Conservation (phyloP, 2,797 vertebrate species). For the Pantherophis vulpinus region DNA sequence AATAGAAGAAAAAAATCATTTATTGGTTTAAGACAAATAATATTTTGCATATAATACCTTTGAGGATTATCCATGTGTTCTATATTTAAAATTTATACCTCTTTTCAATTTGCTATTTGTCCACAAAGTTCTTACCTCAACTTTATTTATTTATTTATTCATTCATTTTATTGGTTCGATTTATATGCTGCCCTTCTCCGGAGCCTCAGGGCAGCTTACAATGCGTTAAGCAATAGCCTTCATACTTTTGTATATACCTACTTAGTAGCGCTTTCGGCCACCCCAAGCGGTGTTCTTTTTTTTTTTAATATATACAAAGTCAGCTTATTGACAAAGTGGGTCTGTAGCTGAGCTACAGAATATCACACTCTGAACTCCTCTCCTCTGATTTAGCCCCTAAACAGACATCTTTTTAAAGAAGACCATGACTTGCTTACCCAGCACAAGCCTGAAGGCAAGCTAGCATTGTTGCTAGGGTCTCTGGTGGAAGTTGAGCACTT, state of each 20-base stretch:
- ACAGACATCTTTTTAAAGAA: neutral
- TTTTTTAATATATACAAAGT: no score
- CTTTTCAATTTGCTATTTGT: neutral
- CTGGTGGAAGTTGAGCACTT: constrained; percentile 96
- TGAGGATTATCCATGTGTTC: neutral
- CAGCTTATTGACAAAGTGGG: neutral
- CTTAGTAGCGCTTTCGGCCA: no score
- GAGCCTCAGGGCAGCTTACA: no score
- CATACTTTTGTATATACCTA: no score
- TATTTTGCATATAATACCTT: neutral
- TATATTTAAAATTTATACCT: neutral
- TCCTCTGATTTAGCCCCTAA: neutral
- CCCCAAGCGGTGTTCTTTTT: no score
- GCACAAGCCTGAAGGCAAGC: constrained; percentile 96
- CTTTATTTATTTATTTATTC: no score
- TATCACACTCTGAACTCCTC: neutral
- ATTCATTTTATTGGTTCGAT: no score
- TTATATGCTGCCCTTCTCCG: no score
- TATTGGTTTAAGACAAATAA: neutral
- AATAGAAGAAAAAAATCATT: neutral
- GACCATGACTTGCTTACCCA: constrained; percentile 75
- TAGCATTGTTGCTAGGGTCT: constrained; percentile 97
- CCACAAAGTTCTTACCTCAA: neutral
- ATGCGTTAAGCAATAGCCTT: no score
- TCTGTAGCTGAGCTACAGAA: neutral